Evolutionary conservation across 2,113 vertebrate species (phyloP), one percentile per base, ranked within the genome.

Genomic region (Ranitomeya imitator): DNA sequence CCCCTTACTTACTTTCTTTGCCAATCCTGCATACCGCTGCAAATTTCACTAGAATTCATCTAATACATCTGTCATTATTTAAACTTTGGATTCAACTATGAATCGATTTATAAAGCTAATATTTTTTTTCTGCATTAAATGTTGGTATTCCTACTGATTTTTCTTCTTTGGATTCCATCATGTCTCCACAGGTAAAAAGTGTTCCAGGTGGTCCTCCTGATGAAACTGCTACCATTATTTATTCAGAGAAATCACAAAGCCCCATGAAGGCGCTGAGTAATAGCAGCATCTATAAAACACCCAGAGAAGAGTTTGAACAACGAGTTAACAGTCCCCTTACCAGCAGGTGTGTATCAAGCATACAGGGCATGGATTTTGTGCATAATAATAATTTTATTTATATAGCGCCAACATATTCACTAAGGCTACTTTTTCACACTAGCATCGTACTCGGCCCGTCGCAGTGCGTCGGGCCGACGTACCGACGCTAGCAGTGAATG

Each of bases 151-250:
- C 37, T 45, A 45, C 37, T 45, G 52, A 79, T 57, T 14, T 23
- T 14, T 80, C 18, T 60, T 4, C 0, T 61, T 80, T 59, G 4
- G 52, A 31, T 37, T 19, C 11, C 6, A 5, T 55, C n/a, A 10
- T 81, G 7, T 63, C 61, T 54, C 15, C 0, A 5, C 89, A 97
- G 96, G 96, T 97, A 90, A 97, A 97, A 94, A 96, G 96, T 82
- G 95, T 97, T 83, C 92, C 92, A 0, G 95, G 94, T 15, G 93
- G 89, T 57, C 89, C 90, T 69, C 94, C 93, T 59, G 94, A 94
- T 0, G 94, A 94, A 57, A 92, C 93, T 0, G 94, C 95, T 0
- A 95, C 96, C 0, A 87, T 96, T 5, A 93, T 94, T 45, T 90
- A 95, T 69, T 96, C 95, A 0, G 96, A 96, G 89, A 95, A 94